These are phyloP conservation scores for Apeira syringaria DNA, from an alignment of 2,888 invertebrate genomes.

Conservation along the genomic window DNA sequence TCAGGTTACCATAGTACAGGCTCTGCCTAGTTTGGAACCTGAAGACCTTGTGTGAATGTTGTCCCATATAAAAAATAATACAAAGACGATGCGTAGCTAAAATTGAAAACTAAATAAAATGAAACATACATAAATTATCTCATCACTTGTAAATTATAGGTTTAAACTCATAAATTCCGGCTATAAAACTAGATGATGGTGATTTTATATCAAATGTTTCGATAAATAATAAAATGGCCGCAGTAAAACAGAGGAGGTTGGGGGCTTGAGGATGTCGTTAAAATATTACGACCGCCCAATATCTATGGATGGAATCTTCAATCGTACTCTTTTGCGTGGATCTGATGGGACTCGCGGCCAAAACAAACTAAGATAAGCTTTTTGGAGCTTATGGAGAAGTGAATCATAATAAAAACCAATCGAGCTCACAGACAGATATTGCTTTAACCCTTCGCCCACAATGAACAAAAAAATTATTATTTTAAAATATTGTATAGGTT, in stretches of 20 bases:
- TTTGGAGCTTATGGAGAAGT: conserved; percentile 48
- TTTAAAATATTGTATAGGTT: too few species aligned
- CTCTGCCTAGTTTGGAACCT: too few species aligned
- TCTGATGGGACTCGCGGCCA: conserved; percentile 52
- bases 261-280: conserved; percentile 67
- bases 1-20: too few species aligned
- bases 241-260: conserved; percentile 73
- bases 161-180: conserved; percentile 57
- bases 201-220: conserved; percentile 74
- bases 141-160: conserved; percentile 36
- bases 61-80: too few species aligned
- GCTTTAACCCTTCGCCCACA: too few species aligned
- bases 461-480: too few species aligned
- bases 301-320: conserved; percentile 77
- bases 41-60: too few species aligned
- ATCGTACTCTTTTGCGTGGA: conserved; percentile 68
- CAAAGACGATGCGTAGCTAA: too few species aligned
- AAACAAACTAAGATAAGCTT: conserved; percentile 57
- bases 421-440: conserved; percentile 38
- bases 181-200: conserved; percentile 71
- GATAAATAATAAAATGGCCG: conserved; percentile 77
- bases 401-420: conserved; percentile 63
- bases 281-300: conserved; percentile 80
- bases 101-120: too few species aligned
- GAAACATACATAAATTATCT: background rate